Evolutionary conservation across 2,888 invertebrate species (phyloP), one percentile per base, ranked within the genome.

Genomic region (Ichneumon xanthorius): DNA sequence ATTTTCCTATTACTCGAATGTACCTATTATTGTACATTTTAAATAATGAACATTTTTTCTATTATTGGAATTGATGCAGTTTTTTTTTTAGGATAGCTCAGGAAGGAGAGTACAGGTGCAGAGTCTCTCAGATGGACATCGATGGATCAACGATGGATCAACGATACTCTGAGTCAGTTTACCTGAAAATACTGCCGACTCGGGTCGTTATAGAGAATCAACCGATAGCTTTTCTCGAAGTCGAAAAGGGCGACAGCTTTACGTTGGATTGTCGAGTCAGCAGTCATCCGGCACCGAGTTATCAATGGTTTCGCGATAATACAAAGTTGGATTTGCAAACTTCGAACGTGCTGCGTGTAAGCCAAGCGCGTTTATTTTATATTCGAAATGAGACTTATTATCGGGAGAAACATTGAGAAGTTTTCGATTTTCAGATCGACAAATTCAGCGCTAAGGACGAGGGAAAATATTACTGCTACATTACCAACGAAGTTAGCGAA

Each of bases 391-490:
- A 5, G 14, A 48, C 14, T 45, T 45, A 14, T 14, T 11, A 33
- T 40, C 19, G 5, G 6, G 14, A 40, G 50, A 55, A 55, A n/a
- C 9, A 48, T 4, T 40, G 11, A 55, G 9, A 67, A 33, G 53
- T 71, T 14, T 26, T 48, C 37, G 9, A 14, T 4, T 82, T 82
- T 53, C 40, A 88, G 88, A 80, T 88, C 26, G 82, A 88, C 16
- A 76, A 79, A 77, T 88, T 91, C 48, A 87, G 65, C 37, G 86
- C 78, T 3, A 90, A 90, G 50, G 80, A 92, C 76, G 92, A 92
- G 71, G 93, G 93, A 61, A 91, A 90, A 85, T 93, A 93, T 88
- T 90, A 91, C 82, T 93, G 93, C 78, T 87, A 88, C 22, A 86
- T 92, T 68, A 88, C 72, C 11, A 93, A 93, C 58, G 77, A 78